These are phyloP conservation scores for Taxidea taxus DNA, from an alignment of 2,113 vertebrate species.

Conservation along the genomic window DNA sequence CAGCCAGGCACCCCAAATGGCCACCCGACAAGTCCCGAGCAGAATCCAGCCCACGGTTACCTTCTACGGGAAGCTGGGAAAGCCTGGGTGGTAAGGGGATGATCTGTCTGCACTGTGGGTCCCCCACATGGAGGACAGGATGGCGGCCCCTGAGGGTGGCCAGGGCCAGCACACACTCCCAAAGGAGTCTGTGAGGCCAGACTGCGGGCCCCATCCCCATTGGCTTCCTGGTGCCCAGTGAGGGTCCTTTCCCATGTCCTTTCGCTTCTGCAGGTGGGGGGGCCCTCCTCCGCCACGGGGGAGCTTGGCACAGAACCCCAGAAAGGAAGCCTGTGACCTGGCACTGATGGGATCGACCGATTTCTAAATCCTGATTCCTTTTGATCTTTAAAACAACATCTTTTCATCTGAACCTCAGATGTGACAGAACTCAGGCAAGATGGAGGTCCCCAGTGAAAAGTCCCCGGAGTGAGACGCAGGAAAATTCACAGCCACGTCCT, in stretches of 20 bases:
- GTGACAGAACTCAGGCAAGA: background rate
- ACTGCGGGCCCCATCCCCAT: rapidly evolving
- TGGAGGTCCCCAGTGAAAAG: background rate
- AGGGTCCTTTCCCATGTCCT: rapidly evolving
- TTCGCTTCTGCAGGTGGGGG: rapidly evolving
- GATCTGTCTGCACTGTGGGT: background rate
- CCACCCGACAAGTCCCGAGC: background rate
- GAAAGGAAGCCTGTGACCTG: background rate
- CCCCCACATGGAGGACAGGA: rapidly evolving
- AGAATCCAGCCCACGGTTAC: rapidly evolving
- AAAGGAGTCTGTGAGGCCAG: rapidly evolving
- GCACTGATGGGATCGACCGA: rapidly evolving
- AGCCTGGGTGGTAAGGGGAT: rapidly evolving
- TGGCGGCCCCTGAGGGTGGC: rapidly evolving
- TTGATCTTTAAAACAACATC: background rate
- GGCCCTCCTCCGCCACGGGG: rapidly evolving
- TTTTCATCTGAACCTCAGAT: background rate
- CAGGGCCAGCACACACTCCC: rapidly evolving
- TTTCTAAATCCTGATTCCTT: background rate
- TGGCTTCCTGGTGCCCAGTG: rapidly evolving
- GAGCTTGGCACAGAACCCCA: background rate
- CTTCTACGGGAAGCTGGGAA: too few species aligned
- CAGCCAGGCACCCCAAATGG: rapidly evolving
- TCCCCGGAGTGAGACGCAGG: rapidly evolving
- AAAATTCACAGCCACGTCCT: rapidly evolving